Conservation (phyloP, 2,888 invertebrate species). For the Napeogenes inachia region DNA sequence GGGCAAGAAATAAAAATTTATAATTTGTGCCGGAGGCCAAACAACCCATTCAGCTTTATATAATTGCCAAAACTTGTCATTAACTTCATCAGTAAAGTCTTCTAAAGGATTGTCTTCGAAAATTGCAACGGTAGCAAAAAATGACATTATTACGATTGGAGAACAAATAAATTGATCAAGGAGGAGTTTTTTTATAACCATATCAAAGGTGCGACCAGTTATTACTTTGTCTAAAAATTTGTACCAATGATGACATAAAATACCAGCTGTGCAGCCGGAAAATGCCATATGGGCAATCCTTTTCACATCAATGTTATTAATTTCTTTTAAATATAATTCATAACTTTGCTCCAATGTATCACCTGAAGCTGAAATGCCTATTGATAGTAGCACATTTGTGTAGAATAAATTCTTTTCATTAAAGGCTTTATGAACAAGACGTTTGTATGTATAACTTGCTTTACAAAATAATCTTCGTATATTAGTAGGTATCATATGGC, state of each 20-base stretch:
- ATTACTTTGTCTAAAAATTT: constrained; percentile 84
- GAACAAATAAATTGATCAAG: constrained; percentile 92
- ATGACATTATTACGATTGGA: constrained; percentile 86
- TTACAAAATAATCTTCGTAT: constrained; percentile 13
- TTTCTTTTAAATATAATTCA: constrained; percentile 81
- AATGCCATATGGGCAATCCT: constrained; percentile 88
- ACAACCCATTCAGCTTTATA: constrained; percentile 94
- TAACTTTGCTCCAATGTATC: constrained; percentile 90
- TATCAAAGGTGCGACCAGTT: constrained; percentile 82
- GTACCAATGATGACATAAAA: constrained; percentile 94
- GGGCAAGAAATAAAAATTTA: constrained; percentile 94
- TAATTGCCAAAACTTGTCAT: constrained; percentile 84
- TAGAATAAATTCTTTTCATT: constrained; percentile 83
- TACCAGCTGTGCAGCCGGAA: constrained; percentile 87
- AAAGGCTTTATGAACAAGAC: constrained; percentile 59
- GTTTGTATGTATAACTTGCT: constrained; percentile 11
- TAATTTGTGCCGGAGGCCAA: constrained; percentile 95
- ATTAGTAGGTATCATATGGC: neutral
- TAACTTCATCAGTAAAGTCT: constrained; percentile 83
- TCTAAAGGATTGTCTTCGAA: constrained; percentile 81
- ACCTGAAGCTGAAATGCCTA: constrained; percentile 85
- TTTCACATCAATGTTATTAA: constrained; percentile 76
- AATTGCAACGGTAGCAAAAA: constrained; percentile 86
- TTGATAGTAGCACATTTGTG: constrained; percentile 90
- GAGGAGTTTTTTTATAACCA: constrained; percentile 86